Base-by-base conservation (phyloP, 2,797 vertebrate species). In the Florisuga fusca region DNA sequence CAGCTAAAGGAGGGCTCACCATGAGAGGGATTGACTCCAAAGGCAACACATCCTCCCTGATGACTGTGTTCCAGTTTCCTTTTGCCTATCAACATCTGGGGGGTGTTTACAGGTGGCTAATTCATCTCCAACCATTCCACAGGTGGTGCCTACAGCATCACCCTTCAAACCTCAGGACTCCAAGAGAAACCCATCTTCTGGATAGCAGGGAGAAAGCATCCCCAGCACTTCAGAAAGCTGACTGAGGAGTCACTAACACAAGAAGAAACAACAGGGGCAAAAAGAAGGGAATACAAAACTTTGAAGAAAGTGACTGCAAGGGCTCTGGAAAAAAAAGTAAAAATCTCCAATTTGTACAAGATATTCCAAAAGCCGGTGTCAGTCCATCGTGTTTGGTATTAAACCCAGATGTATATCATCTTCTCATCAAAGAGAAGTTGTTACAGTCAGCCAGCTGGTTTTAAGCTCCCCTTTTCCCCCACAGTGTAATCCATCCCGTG, bases 381-480 rank as follows among this genome's bases (percentile, higher is more conserved):
- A 88, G 76, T 81, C 97, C 97, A 94, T 93, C 80, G 36, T 88
- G 97, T 94, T 69, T 94, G 95, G 95, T 96, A 97, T 97, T 97
- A 94, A 95, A 97, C 96, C 98, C 98, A 98, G 98, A 98, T 98
- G 98, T 98, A 97, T 95, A 93, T 92, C 89, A 96, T 91, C 81
- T 94, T 96, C 95, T 97, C 98, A 98, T 97, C 98, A 98, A 96
- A 95, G 95, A 96, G 84, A 85, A 95, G 94, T 85, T 95, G 93
- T 95, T 97, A 76, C 84, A 93, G 89, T 46, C 1, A 2, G 91
- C 97, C 97, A 98, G 98, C 96, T 98, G 97, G 90, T 91, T 78
- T 66, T 61, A 19, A 93, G 78, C 93, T 95, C 92, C 96, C 83
- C 82, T 92, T 90, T 41, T 96, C 95, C 96, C 96, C 97, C 15